Evolutionary conservation across 37 sponge, comb jelly and placozoan species (phyloP), one percentile per base, ranked within the genome.

Genomic region (Corticium candelabrum): DNA sequence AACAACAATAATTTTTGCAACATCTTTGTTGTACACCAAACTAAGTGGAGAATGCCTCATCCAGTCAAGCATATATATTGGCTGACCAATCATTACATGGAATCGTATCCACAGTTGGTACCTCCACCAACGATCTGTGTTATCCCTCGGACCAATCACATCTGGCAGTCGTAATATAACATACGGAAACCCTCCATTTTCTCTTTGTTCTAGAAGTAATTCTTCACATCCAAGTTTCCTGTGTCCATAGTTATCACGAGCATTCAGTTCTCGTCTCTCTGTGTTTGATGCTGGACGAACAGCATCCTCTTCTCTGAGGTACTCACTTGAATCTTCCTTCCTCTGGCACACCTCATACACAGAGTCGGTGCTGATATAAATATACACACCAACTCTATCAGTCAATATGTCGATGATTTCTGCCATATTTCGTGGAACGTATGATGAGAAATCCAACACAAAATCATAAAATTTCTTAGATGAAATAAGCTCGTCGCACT

Each of bases 301-400:
- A 0, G 84, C 79, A 39, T 84, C 84, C 3, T 0, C 40, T 38
- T 84, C 84, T 7, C 3, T 3, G 40, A 70, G 76, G 27, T 34
- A 38, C 62, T 50, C 62, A 21, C 21, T 69, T 32, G 29, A 72
- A 68, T 80, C 68, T 1, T 39, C 2, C 2, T 40, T 7, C 37
- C 31, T n/a, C 41, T 57, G 79, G 38, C 72, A 73, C 15, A 84
- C 84, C 35, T 84, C 84, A 5, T 84, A 84, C 41, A 84, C 84
- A 3, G 84, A 84, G 78, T 84, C 84, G 38, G 84, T 67, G 40
- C 84, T 78, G 74, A 84, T 84, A 68, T 84, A 84, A 67, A 84
- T 40, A 34, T 79, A 84, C 2, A 75, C 41, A 0, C 39, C 35
- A 34, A 77, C 41, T 62, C 57, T 77, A 2, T 41, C 67, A 32